These are phyloP conservation scores for Hypsibius dujardini DNA, from an alignment of 1,140 invertebrate species.

Conservation along the genomic window DNA sequence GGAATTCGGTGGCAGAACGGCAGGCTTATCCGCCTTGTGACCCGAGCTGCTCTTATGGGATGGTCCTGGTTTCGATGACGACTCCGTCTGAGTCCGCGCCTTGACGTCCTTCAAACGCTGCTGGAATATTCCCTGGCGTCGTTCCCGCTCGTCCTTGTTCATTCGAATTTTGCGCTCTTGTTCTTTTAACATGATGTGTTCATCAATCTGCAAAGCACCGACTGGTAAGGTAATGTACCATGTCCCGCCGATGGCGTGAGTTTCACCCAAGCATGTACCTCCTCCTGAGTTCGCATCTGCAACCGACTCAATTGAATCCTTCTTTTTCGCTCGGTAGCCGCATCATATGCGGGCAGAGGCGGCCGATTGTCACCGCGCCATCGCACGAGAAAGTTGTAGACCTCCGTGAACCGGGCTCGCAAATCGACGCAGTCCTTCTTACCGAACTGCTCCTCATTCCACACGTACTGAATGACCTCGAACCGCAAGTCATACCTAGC, in stretches of 20 bases:
- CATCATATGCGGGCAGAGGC: slow-evolving; percentile 8
- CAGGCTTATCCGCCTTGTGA: no score
- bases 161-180: slow-evolving; percentile 1
- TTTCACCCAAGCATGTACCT: not conserved
- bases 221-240: not conserved
- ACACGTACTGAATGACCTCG: slow-evolving; percentile 5
- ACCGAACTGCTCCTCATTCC: not conserved
- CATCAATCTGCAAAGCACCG: slow-evolving; percentile 11
- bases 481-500: not conserved
- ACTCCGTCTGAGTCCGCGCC: not conserved
- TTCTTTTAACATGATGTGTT: not conserved
- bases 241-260: no score
- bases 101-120: not conserved
- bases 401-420: slow-evolving; percentile 14
- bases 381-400: slow-evolving; percentile 10
- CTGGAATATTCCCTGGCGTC: not conserved
- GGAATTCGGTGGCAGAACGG: no score
- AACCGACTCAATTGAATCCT: not conserved
- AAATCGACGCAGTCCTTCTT: slow-evolving; percentile 14
- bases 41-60: no score
- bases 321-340: slow-evolving; percentile 3
- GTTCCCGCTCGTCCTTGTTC: slow-evolving; percentile 6
- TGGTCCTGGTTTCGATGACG: no score
- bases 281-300: not conserved
- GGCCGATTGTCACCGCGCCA: not conserved